Percentiles rank a stretch among this genome's conserved stretches.
Evolutionary conservation across 2,113 vertebrate species (phyloP).

Genomic region (Rattus rattus): DNA sequence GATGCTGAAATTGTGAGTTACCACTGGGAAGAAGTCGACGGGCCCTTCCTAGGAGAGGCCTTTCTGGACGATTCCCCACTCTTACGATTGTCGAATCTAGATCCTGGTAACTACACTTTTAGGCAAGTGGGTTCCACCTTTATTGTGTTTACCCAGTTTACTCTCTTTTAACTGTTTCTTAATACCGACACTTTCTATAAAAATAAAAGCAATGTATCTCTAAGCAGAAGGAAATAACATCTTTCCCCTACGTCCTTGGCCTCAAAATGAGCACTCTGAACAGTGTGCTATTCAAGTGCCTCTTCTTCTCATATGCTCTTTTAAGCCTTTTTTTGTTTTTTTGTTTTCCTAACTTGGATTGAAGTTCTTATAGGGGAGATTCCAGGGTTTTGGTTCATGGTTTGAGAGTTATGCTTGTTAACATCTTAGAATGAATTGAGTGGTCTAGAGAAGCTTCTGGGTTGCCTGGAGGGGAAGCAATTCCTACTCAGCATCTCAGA

Average conservation of each 20-base stretch:
- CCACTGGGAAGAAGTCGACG: constrained; percentile 90
- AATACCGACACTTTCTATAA: not conserved
- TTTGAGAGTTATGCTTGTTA: not conserved
- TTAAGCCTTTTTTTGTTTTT: not conserved
- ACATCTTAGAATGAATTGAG: not conserved
- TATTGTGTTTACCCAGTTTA: not conserved
- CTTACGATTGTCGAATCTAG: constrained; percentile 85
- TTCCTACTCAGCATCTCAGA: not conserved
- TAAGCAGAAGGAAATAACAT: not conserved
- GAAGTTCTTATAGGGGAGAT: not conserved
- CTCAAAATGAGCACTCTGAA: not conserved
- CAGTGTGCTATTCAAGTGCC: not conserved
- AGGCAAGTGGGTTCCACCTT: constrained; percentile 82
- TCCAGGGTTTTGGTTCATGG: not conserved
- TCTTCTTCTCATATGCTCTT: not conserved
- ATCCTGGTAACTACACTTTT: constrained; percentile 90
- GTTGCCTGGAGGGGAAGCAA: not conserved
- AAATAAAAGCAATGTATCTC: not conserved
- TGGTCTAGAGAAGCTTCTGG: not conserved
- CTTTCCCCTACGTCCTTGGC: not conserved
- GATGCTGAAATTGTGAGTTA: constrained; percentile 88
- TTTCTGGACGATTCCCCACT: constrained; percentile 84
- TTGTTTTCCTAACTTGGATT: not conserved
- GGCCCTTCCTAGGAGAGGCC: constrained; percentile 84
- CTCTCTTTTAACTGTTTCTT: not conserved